A percentile compares a stretch with the other conserved stretches of the same genome.
These are phyloP conservation scores for Helostoma temminkii DNA, from an alignment of 2,797 vertebrate genomes.

Conservation along the genomic window DNA sequence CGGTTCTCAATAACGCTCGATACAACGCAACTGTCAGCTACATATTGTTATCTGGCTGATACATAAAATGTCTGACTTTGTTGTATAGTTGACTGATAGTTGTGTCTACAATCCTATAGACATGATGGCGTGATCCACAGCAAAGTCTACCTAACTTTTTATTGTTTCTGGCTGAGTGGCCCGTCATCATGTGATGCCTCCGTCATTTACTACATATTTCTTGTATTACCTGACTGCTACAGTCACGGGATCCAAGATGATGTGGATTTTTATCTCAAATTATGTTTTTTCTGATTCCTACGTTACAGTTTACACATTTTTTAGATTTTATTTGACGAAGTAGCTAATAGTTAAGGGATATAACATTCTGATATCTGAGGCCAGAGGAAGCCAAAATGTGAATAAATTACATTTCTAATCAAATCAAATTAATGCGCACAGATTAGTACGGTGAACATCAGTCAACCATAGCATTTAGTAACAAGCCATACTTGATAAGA, in stretches of 20 bases:
- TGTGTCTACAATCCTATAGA: not conserved
- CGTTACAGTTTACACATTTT: not conserved
- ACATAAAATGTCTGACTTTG: not conserved
- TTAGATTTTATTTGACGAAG: not conserved
- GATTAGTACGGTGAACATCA: too few species aligned
- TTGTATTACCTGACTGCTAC: not conserved
- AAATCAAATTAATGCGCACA: too few species aligned
- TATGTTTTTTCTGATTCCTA: not conserved
- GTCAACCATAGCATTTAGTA: too few species aligned
- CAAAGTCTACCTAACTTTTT: not conserved
- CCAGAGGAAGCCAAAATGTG: too few species aligned
- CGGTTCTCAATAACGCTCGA: not conserved
- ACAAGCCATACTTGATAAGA: not conserved
- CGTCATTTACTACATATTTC: slow-evolving; percentile 4
- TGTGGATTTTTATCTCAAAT: not conserved
- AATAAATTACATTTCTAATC: too few species aligned
- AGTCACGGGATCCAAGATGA: not conserved
- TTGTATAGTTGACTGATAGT: not conserved
- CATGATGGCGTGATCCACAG: accelerated
- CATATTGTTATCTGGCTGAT: not conserved
- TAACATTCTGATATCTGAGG: not conserved
- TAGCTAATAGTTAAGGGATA: too few species aligned
- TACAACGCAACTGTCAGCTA: not conserved
- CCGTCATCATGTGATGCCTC: slow-evolving; percentile 56
- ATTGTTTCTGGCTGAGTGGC: not conserved